Evolutionary conservation across 2,797 vertebrate species (phyloP), one percentile per base, ranked within the genome.

Genomic region (Spea hammondii): DNA sequence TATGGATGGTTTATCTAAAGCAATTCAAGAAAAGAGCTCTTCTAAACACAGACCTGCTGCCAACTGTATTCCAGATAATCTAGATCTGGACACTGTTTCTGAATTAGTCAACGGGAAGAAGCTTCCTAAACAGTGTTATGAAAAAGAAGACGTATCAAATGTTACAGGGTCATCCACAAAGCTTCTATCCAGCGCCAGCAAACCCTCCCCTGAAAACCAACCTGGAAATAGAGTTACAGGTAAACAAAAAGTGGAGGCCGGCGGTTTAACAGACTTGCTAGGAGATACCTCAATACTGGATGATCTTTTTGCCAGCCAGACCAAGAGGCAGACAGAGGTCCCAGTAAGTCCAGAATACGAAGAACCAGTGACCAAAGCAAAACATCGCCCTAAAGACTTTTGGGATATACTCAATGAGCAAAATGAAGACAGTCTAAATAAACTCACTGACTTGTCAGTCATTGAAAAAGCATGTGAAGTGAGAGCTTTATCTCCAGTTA

Each of bases 331-430:
- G 81, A 72, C 79, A 71, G 82, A 32, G 17, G 83, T 79, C 69
- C 80, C 80, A 77, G 83, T 77, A 66, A 84, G 67, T 55, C 75
- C 67, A 64, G 79, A 49, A 9, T 72, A 83, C 83, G 85, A 85
- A 72, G 74, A 71, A 45, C 80, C 84, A 72, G 11, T 32, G 59
- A 82, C 85, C 84, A 92, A 90, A 84, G 79, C 89, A 47, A 94
- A 92, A 80, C 87, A 72, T 45, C 88, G 82, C 79, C 83, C 91
- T 74, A 98, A 94, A 89, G 96, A 97, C 88, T 95, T 99, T 88
- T 99, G 97, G 97, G 97, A 99, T 87, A 95, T 99, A 82, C 85
- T 99, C 81, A 93, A 90, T 79, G 96, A 98, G 71, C 94, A 94
- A 51, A 93, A 94, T 10, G 94, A 95, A 67, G 96, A 97, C 78